Evolutionary conservation across 2,888 invertebrate genomes (phyloP).

Genomic region (Laothoe populi): DNA sequence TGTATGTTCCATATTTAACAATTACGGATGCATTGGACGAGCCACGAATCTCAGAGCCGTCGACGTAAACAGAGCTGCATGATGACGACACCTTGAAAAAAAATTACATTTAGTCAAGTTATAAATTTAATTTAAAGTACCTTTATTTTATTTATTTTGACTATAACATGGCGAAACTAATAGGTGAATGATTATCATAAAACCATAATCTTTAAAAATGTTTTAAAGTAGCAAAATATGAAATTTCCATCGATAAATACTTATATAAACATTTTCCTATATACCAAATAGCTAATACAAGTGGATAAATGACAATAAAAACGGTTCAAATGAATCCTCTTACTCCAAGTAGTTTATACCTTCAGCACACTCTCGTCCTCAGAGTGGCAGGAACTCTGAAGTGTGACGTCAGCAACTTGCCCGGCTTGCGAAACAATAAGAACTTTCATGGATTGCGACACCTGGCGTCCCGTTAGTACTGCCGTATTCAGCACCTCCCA

Average conservation of each 20-base stretch:
- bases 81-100: slow-evolving; percentile 93
- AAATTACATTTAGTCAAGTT: background rate
- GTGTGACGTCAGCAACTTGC: slow-evolving; percentile 96
- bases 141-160: no score
- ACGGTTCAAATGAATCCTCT: slow-evolving; percentile 5
- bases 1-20: slow-evolving; percentile 96
- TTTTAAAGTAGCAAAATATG: no score
- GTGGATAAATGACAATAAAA: background rate
- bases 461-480: slow-evolving; percentile 96
- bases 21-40: slow-evolving; percentile 97
- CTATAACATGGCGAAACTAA: no score
- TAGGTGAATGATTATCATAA: no score
- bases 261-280: no score
- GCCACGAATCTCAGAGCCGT: slow-evolving; percentile 97
- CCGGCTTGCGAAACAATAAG: slow-evolving; percentile 97
- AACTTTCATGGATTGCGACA: slow-evolving; percentile 97
- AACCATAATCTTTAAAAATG: no score
- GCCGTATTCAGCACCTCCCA: slow-evolving; percentile 98
- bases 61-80: slow-evolving; percentile 98
- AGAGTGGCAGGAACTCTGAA: slow-evolving; percentile 97
- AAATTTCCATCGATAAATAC: no score
- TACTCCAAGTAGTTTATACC: slow-evolving; percentile 80
- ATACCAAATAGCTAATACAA: background rate
- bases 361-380: slow-evolving; percentile 98
- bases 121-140: no score